A percentile compares a stretch with the other conserved stretches of the same genome.
Conservation (phyloP, 2,888 invertebrate genomes). For the Agrotis clavis region DNA sequence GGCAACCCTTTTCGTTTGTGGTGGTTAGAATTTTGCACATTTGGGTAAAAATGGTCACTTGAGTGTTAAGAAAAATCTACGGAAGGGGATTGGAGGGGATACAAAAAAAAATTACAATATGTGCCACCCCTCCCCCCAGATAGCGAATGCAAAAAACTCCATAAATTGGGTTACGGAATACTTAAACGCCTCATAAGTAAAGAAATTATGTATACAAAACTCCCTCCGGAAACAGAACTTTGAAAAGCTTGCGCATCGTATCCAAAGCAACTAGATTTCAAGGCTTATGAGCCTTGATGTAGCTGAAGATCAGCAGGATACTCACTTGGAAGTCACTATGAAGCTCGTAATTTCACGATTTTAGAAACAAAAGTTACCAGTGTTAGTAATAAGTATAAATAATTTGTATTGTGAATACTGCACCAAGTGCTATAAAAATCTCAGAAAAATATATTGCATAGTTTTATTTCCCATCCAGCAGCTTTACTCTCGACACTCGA, state of each 20-base stretch:
- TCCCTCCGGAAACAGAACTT: not conserved
- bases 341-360: constrained; percentile 6
- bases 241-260: not conserved
- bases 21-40: too few relatives aligned
- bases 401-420: constrained; percentile 1
- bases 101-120: too few relatives aligned
- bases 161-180: too few relatives aligned
- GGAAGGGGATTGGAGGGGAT: too few relatives aligned
- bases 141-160: too few relatives aligned
- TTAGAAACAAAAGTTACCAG: constrained; percentile 33
- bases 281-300: not conserved
- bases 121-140: too few relatives aligned
- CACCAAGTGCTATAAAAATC: constrained; percentile 36
- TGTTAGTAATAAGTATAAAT: not conserved
- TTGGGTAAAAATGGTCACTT: too few relatives aligned
- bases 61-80: too few relatives aligned
- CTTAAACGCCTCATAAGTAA: too few relatives aligned
- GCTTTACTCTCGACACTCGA: too few relatives aligned
- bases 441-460: constrained; percentile 24
- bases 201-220: constrained; percentile 2
- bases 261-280: not conserved
- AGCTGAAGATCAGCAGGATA: not conserved
- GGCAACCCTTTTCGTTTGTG: too few relatives aligned
- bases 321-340: not conserved
- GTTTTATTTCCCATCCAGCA: constrained; percentile 37